Conservation (phyloP, 2,113 vertebrate species). For the Etheostoma spectabile region DNA sequence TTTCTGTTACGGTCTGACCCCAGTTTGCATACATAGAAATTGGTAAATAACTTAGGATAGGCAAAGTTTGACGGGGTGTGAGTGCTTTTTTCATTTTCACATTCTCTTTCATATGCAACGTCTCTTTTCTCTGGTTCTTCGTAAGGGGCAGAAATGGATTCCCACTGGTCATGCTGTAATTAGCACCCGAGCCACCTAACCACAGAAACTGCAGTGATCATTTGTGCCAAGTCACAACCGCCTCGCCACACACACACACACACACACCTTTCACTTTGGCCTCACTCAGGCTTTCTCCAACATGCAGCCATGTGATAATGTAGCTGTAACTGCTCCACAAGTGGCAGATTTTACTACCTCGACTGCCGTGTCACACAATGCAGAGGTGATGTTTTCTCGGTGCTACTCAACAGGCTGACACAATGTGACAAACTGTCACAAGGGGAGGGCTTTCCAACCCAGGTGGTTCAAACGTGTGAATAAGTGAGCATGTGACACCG, state of each 20-base stretch:
- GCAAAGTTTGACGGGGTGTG: constrained; percentile 14
- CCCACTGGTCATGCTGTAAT: constrained; percentile 70
- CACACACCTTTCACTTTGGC: constrained; percentile 12
- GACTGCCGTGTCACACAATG: constrained; percentile 46
- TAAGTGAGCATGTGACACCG: constrained; percentile 49
- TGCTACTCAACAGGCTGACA: constrained; percentile 58
- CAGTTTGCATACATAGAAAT: background rate
- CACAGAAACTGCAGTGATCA: constrained; percentile 38
- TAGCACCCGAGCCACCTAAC: constrained; percentile 65
- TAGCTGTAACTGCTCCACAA: constrained; percentile 49
- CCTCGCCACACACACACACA: constrained; percentile 17
- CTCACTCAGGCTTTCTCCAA: constrained; percentile 11
- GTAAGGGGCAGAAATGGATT: constrained; percentile 51
- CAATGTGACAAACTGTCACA: constrained; percentile 71
- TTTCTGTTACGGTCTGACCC: constrained; percentile 17
- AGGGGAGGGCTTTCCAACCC: constrained; percentile 43
- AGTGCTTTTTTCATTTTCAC: too few relatives aligned
- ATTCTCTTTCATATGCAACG: constrained; percentile 18
- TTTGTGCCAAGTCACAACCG: constrained; percentile 58
- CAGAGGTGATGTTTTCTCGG: constrained; percentile 63
- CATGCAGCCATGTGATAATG: constrained; percentile 28
- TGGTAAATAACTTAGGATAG: constrained; percentile 4
- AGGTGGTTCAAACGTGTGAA: constrained; percentile 50
- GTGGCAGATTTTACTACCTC: constrained; percentile 53
- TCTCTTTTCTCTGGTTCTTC: constrained; percentile 47